A percentile compares a stretch with the other conserved stretches of the same genome.
Conservation (phyloP, 1,140 invertebrate genomes). For the Onthophagus taurus region DNA sequence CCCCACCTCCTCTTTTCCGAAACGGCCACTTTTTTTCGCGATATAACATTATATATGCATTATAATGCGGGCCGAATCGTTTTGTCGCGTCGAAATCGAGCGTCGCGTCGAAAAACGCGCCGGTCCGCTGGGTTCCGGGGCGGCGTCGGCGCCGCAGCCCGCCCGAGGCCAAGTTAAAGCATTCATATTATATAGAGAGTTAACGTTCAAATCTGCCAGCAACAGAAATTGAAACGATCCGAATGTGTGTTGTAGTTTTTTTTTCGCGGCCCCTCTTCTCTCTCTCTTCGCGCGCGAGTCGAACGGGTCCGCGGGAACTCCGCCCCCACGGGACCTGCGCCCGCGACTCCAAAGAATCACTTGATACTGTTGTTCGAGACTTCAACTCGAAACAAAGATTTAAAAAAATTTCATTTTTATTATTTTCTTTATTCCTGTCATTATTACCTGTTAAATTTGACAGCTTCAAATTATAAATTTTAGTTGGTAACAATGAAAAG, state of each 20-base stretch:
- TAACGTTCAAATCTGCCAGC: conserved; percentile 37
- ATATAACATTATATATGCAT: conserved; percentile 39
- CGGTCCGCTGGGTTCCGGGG: conserved; percentile 21
- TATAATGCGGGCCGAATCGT: conserved; percentile 31
- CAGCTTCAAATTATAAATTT: too few relatives aligned
- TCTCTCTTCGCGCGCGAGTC: too few relatives aligned
- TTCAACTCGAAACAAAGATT: too few relatives aligned
- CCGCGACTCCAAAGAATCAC: too few relatives aligned
- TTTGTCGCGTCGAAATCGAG: conserved; percentile 17
- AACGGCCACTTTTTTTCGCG: conserved; percentile 31
- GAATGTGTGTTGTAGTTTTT: conserved; percentile 37
- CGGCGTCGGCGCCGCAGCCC: neutral
- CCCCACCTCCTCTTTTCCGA: too few relatives aligned
- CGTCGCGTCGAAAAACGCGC: conserved; percentile 22
- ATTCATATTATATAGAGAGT: conserved; percentile 39
- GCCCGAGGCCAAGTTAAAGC: conserved; percentile 33
- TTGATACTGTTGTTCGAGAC: too few relatives aligned
- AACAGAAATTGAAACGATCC: conserved; percentile 38
- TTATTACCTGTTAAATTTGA: too few relatives aligned
- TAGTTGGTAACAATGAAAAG: too few relatives aligned
- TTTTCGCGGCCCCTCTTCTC: conserved; percentile 17
- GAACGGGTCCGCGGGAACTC: too few relatives aligned
- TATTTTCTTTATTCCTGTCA: too few relatives aligned
- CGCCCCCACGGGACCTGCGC: too few relatives aligned
- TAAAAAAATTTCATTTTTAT: too few relatives aligned